A percentile compares a stretch with the other conserved stretches of the same genome.
These are phyloP conservation scores for Globodera ellingtonae DNA, from an alignment of 1,140 invertebrate genomes.

Conservation along the genomic window DNA sequence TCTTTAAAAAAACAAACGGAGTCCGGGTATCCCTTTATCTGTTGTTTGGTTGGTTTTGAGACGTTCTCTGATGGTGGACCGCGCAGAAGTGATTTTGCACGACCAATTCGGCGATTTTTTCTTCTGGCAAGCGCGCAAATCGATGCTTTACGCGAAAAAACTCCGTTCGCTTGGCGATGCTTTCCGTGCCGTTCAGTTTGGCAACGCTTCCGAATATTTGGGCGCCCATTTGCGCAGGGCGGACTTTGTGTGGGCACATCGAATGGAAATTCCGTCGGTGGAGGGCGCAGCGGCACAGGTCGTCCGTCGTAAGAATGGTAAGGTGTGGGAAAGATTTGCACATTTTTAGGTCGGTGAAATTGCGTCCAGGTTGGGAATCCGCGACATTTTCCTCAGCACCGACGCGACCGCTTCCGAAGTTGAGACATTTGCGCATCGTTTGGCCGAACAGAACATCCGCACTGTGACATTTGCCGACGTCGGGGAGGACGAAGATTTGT, in stretches of 20 bases:
- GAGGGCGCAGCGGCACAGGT: conserved; percentile 76
- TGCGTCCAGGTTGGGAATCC: conserved; percentile 62
- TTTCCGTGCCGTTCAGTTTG: conserved; percentile 70
- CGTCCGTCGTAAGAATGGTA: neutral
- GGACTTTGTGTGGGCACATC: conserved; percentile 78
- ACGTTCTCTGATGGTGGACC: conserved; percentile 78
- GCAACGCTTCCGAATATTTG: conserved; percentile 77
- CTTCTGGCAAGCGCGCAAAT: conserved; percentile 82
- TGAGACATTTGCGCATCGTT: conserved; percentile 67
- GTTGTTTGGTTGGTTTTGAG: conserved; percentile 44
- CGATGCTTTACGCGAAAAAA: conserved; percentile 81
- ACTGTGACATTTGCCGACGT: conserved; percentile 26
- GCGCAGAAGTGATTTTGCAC: conserved; percentile 86
- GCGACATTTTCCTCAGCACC: conserved; percentile 79
- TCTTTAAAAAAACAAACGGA: too few species aligned
- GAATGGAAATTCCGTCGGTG: conserved; percentile 75
- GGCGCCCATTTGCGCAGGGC: conserved; percentile 79
- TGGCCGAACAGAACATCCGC: conserved; percentile 31
- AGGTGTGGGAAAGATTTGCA: conserved; percentile 47
- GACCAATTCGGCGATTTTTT: conserved; percentile 78
- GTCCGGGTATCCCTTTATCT: too few species aligned
- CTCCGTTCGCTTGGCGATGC: conserved; percentile 75
- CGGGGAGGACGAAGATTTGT: conserved; percentile 71
- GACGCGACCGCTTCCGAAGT: conserved; percentile 72
- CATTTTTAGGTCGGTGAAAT: conserved; percentile 63